A percentile compares a stretch with the other conserved stretches of the same genome.
phyloP scores from a whole-genome alignment of 1,140 invertebrate genomes.

The Stratiolaelaps scimitus region DNA sequence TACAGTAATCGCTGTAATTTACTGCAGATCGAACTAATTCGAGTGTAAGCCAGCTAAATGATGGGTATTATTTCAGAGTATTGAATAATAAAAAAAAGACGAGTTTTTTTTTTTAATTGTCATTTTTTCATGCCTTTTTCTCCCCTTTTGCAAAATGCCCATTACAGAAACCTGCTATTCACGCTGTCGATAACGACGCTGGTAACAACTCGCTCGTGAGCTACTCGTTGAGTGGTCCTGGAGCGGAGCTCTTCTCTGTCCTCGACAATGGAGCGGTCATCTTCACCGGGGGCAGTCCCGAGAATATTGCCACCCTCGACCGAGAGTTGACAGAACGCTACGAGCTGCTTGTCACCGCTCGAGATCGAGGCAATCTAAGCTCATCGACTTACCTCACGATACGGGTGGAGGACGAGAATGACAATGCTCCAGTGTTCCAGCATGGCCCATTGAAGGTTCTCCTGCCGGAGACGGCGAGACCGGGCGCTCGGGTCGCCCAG shows the following conservation, averaged over 20 bases:
- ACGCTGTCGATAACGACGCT: slow-evolving; percentile 57
- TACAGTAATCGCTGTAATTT: too few species aligned
- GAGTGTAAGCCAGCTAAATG: too few species aligned
- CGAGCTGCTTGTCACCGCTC: slow-evolving; percentile 56
- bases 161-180: slow-evolving; percentile 40
- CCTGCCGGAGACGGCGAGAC: slow-evolving; percentile 43
- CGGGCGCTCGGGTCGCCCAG: slow-evolving; percentile 43
- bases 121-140: slow-evolving; percentile 34
- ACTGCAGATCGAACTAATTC: too few species aligned
- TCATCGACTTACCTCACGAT: slow-evolving; percentile 52
- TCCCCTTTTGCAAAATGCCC: too few species aligned
- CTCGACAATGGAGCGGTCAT: slow-evolving; percentile 52
- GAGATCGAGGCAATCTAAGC: slow-evolving; percentile 56
- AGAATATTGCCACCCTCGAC: slow-evolving; percentile 46
- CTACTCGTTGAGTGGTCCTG: slow-evolving; percentile 58
- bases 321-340: slow-evolving; percentile 58
- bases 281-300: slow-evolving; percentile 44
- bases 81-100: background rate
- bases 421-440: slow-evolving; percentile 54
- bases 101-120: slow-evolving; percentile 28
- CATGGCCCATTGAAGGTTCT: slow-evolving; percentile 39
- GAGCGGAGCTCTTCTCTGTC: slow-evolving; percentile 59
- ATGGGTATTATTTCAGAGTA: slow-evolving; percentile 4
- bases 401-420: slow-evolving; percentile 63
- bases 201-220: slow-evolving; percentile 60